phyloP scores from a whole-genome alignment of 2,888 invertebrate species.

The Crocallis elinguaria region DNA sequence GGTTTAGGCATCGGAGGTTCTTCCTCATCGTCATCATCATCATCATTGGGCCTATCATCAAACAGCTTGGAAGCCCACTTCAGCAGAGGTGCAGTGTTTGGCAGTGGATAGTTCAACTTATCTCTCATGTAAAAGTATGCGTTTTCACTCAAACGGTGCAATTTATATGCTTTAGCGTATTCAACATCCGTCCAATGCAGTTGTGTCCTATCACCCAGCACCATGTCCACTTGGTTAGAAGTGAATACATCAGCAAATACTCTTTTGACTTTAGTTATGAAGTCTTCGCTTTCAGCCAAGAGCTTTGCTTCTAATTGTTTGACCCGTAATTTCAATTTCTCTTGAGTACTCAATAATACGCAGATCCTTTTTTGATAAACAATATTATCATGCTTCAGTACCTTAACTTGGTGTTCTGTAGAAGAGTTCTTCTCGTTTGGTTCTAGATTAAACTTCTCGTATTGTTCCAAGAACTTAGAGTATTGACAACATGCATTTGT shows the following conservation, averaged over 20 bases:
- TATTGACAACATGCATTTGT: not conserved
- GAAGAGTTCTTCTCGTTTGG: not conserved
- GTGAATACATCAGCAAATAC: not conserved
- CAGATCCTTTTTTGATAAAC: slow-evolving; percentile 6
- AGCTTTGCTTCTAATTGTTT: slow-evolving; percentile 5
- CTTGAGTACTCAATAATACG: not conserved
- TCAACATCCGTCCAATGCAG: not conserved
- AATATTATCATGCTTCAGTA: slow-evolving; percentile 5
- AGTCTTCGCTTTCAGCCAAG: not conserved
- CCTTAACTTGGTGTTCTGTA: not conserved
- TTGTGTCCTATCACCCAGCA: not conserved
- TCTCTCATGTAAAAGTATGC: slow-evolving; percentile 1
- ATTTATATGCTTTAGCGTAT: not conserved
- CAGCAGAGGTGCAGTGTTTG: not conserved
- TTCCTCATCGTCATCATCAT: not conserved
- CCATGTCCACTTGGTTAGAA: slow-evolving; percentile 6
- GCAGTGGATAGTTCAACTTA: slow-evolving; percentile 2
- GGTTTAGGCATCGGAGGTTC: not conserved
- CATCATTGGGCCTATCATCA: not conserved
- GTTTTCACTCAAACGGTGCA: not conserved
- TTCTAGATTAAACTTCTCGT: not conserved
- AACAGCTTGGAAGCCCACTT: not conserved
- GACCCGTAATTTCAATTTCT: not conserved
- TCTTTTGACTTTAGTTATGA: not conserved
- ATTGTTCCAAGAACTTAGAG: not conserved